Base-by-base conservation (phyloP, 2,113 vertebrate species). In the Neotoma lepida region DNA sequence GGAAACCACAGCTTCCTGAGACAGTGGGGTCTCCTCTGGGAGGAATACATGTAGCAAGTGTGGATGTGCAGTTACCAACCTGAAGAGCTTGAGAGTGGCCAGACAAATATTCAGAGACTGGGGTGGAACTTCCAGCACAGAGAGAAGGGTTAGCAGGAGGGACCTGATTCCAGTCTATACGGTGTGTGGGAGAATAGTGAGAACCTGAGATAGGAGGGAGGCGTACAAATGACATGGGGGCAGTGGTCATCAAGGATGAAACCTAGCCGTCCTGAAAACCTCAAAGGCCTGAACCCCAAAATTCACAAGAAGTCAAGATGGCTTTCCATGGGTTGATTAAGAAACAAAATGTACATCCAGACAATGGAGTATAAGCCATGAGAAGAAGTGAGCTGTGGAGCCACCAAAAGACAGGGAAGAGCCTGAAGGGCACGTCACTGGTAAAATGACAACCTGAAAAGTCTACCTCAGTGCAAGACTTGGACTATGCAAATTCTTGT, bases 141-240 rank as follows among this genome's bases (percentile, higher is more conserved):
- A 51, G 26, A 33, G 63, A 35, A 49, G 68, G 41, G 9, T 0
- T 2, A 14, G 15, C 15, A 4, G 0, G 1, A 20, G 35, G 76
- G 49, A 17, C 17, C 1, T 9, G 66, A 7, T 0, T 1, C 0
- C 0, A 6, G 28, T 13, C 22, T n/a, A 24, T 15, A 1, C 0
- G 6, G 0, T 1, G 15, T 14, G 0, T 0, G 13, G 49, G 30
- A 61, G 51, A 61, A 7, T 1, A 33, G 6, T 44, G 17, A 4
- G 18, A 1, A 18, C 8, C 4, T 10, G 61, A 4, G 28, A 46
- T 12, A 17, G 30, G 24, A 28, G 9, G 17, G 18, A 30, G 73
- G 33, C 20, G 4, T 4, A 54, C 28, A 49, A 56, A 33, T 4
- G 74, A 10, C 12, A 66, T 33, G 20, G 39, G 41, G 15, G 22